A percentile compares a stretch with the other conserved stretches of the same genome.
Evolutionary conservation across 2,888 invertebrate species (phyloP).

Genomic region (Perizoma affinitatum): DNA sequence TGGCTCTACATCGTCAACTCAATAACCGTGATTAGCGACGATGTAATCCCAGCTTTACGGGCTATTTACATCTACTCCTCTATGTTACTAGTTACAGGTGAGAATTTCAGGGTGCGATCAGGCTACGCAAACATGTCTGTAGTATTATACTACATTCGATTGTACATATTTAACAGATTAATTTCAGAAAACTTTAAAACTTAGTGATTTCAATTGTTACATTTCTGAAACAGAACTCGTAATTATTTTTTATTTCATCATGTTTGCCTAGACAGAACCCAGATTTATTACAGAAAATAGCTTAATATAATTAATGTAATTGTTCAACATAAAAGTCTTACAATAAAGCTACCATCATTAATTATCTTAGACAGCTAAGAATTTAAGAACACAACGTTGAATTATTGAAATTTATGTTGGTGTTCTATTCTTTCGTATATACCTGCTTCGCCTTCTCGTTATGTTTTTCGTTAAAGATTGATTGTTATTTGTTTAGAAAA

Average conservation of each 20-base stretch:
- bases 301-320: constrained; percentile 10
- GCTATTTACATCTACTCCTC: constrained; percentile 45
- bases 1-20: constrained; percentile 53
- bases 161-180: no score
- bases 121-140: constrained; percentile 10
- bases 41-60: constrained; percentile 40
- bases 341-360: background rate
- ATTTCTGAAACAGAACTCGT: no score
- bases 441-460: background rate
- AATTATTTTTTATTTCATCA: no score
- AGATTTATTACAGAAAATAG: constrained; percentile 3
- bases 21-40: constrained; percentile 37
- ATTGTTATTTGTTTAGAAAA: background rate
- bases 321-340: constrained; percentile 2
- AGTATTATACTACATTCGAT: background rate
- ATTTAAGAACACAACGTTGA: background rate
- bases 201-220: no score
- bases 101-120: constrained; percentile 15
- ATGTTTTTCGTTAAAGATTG: background rate
- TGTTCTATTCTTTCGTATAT: background rate
- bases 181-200: no score
- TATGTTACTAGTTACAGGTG: constrained; percentile 31
- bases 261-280: background rate
- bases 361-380: background rate
- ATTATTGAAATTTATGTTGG: background rate